Conservation (phyloP, 2,797 vertebrate genomes). For the Poecilia gillii region DNA sequence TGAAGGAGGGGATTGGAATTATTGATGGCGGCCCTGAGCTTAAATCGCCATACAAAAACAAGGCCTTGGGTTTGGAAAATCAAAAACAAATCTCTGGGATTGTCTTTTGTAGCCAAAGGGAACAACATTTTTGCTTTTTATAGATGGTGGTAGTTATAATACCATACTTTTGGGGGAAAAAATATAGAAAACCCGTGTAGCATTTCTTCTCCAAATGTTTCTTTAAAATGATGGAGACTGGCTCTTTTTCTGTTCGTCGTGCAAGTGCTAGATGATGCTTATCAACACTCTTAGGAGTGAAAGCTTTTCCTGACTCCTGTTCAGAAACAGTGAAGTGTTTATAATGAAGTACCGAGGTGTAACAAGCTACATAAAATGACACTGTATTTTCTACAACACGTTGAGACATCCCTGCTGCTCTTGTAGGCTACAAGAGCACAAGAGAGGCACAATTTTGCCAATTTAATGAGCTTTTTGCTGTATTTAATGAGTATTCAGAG, state of each 20-base stretch:
- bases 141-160: not conserved
- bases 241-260: not conserved
- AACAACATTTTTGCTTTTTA: not conserved
- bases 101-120: not conserved
- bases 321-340: not conserved
- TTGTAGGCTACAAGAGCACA: not conserved
- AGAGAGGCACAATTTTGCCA: not conserved
- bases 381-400: not conserved
- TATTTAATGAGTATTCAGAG: not conserved
- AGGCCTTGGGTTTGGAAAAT: constrained; percentile 19
- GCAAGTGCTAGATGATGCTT: not conserved
- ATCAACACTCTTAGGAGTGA: not conserved
- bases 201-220: not conserved
- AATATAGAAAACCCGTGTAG: not conserved
- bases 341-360: not conserved
- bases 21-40: constrained; percentile 56
- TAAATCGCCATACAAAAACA: constrained; percentile 48
- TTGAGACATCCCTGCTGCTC: not conserved
- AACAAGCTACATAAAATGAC: not conserved
- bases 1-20: constrained; percentile 32
- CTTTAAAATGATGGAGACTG: not conserved
- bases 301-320: not conserved
- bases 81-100: constrained; percentile 10
- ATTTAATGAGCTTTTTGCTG: not conserved
- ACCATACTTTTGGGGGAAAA: not conserved